Percentiles rank a stretch among this genome's conserved stretches.
These are phyloP conservation scores for Thaumatotibia leucotreta DNA, from an alignment of 1,140 invertebrate genomes.

Conservation along the genomic window DNA sequence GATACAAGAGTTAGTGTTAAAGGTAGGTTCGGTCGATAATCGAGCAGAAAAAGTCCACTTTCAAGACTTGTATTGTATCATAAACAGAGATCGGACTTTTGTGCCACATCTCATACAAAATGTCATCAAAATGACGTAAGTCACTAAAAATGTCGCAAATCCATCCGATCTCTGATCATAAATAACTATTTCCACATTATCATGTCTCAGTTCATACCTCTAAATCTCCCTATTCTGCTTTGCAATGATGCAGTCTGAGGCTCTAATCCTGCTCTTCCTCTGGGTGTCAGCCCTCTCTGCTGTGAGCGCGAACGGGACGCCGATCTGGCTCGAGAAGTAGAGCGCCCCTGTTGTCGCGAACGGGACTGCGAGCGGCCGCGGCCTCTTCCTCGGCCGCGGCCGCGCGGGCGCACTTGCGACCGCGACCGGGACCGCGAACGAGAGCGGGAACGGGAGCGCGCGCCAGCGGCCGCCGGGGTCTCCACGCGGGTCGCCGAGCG, in stretches of 20 bases:
- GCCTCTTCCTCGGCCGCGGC: constrained; percentile 37
- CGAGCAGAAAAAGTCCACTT: no score
- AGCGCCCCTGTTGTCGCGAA: constrained; percentile 44
- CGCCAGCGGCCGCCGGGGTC: background rate
- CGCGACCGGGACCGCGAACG: constrained; percentile 32
- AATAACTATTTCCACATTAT: no score
- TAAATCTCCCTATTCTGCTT: constrained; percentile 37
- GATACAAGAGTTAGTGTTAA: no score
- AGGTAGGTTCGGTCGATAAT: no score
- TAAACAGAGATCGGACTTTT: no score
- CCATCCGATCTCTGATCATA: no score
- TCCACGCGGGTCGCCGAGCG: background rate
- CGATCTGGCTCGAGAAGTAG: constrained; percentile 47
- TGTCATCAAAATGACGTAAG: no score
- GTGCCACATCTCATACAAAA: no score
- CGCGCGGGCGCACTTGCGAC: constrained; percentile 41
- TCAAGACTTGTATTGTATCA: no score
- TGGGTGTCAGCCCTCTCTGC: constrained; percentile 52
- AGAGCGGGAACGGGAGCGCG: background rate
- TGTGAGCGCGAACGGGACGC: constrained; percentile 50
- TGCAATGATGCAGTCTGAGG: constrained; percentile 47
- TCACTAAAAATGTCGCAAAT: no score
- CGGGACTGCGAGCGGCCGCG: constrained; percentile 37
- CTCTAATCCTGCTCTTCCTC: constrained; percentile 58
- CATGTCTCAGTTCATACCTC: no score